Conservation (phyloP, 2,888 invertebrate species). For the Eustalomyia histrio region DNA sequence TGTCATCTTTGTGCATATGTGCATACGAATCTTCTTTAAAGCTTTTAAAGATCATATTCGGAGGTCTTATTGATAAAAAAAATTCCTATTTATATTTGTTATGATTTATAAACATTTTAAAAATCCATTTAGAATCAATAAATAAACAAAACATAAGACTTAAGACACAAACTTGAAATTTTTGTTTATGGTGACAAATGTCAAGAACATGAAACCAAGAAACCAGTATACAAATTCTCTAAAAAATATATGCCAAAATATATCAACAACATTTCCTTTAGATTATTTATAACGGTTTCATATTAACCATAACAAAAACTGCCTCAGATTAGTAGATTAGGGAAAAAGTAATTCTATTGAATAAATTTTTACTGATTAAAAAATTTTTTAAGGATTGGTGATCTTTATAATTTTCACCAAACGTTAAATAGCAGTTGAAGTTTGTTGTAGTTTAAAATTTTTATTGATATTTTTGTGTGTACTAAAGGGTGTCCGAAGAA, state of each 20-base stretch:
- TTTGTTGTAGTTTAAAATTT: too few relatives aligned
- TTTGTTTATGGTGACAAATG: background rate
- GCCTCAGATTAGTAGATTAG: background rate
- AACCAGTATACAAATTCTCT: background rate
- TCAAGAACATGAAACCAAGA: background rate
- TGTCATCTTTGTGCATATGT: conserved; percentile 30
- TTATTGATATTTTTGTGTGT: too few relatives aligned
- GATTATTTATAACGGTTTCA: background rate
- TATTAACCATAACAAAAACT: background rate
- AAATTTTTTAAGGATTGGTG: too few relatives aligned
- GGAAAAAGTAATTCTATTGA: background rate
- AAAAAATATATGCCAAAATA: background rate
- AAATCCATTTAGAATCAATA: conserved; percentile 28
- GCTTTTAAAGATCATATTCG: background rate
- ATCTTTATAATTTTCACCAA: too few relatives aligned
- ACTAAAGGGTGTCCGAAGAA: too few relatives aligned
- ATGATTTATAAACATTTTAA: conserved; percentile 16
- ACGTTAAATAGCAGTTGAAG: too few relatives aligned
- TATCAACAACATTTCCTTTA: conserved; percentile 1
- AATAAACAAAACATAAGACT: conserved; percentile 28
- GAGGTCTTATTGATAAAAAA: conserved; percentile 26
- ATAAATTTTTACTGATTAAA: too few relatives aligned
- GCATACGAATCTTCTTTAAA: background rate
- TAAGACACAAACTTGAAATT: conserved; percentile 27
- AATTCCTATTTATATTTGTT: conserved; percentile 12